Evolutionary conservation across 2,888 invertebrate species (phyloP), one percentile per base, ranked within the genome.

Genomic region (Polia nebulosa): DNA sequence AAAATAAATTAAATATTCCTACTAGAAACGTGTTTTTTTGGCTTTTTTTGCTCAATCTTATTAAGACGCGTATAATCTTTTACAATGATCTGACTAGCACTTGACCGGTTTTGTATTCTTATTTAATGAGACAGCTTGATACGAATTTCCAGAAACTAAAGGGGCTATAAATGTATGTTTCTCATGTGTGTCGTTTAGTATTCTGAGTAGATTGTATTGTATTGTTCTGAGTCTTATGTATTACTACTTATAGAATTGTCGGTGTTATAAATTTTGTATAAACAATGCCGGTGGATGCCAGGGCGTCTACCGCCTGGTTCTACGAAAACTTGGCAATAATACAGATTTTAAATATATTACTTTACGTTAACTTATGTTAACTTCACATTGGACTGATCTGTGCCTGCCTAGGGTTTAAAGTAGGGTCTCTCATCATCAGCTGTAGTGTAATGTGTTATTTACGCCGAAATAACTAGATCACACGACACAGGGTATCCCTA

Each of bases 251-350:
- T 74, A 72, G 62, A 65, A 80, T 69, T 70, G 76, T 59, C 66
- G 57, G 51, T 72, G 69, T 66, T 83, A 75, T 81, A 81, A 76
- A 85, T 83, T 81, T 69, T 69, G 56, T 61, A 58, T 72, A 59
- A 79, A 84, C 76, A 86, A 80, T 85, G 68, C 72, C 58, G 9
- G 39, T 71, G 80, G 70, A 84, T 85, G 76, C 78, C 81, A 58
- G 59, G 39, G 71, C 83, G 81, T 74, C 64, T 80, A 72, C 29
- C 44, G 59, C 47, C 57, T 32, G 64, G 13, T 85, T 84, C 84
- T 76, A 60, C 59, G 85, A 82, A 85, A 13, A 25, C 53, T 82
- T 84, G 80, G 82, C 84, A 85, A 63, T 72, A 67, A 62, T 66
- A 76, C 60, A 59, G 69, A 74, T 69, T 75, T 59, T 20, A n/a